Base-by-base conservation (phyloP, 2,888 invertebrate genomes). In the Aleiodes leptofemur region DNA sequence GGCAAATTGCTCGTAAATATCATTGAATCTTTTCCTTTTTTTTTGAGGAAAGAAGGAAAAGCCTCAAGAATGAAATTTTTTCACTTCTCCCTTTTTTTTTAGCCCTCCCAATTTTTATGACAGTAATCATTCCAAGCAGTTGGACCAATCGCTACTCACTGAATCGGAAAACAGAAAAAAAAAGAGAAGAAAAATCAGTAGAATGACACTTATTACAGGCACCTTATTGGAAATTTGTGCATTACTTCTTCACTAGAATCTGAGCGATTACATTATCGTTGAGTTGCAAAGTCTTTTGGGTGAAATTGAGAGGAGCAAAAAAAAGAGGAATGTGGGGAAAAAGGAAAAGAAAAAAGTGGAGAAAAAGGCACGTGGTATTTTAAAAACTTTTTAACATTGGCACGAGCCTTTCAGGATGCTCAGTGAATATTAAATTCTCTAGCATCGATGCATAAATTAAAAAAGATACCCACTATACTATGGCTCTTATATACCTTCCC, bases 391-490 rank as follows among this genome's bases (percentile, higher is more conserved):
- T 74, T 69, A 34, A 71, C 69, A 51, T 78, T 79, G 66, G 73
- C 80, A 69, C 79, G 79, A 75, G 71, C 77, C 75, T 81, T 82
- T 83, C 83, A 83, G 83, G 64, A 86, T 86, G 85, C 83, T 73
- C 79, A 75, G 82, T 85, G 88, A 88, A 88, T 88, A 88, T 88
- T 87, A 88, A 88, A 88, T 88, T 88, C 85, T 83, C 82, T 81
- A 68, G 29, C 68, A 68, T 81, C 82, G 82, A 83, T 86, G 86
- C 87, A 88, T 88, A 87, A 87, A 88, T 88, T 88, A 87, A 88
- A 87, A 23, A 87, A 64, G 64, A 64, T 64, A 64, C 64, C 64
- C 43, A 31, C 55, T 72, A 34, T 69, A 34, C 31, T 14, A 55
- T 29, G 9, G 16, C 14, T 13, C 23, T 23, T 23, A 23, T 23